Conservation (phyloP, 2,113 vertebrate genomes). For the Stigmatopora nigra region DNA sequence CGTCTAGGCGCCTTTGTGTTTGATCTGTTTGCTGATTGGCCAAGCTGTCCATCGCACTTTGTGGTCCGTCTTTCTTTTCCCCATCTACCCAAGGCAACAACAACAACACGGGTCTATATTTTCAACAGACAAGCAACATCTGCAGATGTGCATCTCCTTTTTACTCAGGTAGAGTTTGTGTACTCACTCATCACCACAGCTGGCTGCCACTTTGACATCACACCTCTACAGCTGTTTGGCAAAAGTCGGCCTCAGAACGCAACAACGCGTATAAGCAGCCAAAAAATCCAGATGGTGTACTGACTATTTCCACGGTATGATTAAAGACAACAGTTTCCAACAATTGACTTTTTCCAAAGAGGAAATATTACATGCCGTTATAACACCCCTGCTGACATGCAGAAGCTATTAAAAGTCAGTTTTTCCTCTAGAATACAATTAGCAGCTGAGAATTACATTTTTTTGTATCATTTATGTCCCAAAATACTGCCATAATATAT, state of each 20-base stretch:
- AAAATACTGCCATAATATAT: too few relatives aligned
- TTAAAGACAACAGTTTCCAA: slow-evolving; percentile 48
- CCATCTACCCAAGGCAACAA: background rate
- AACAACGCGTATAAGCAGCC: slow-evolving; percentile 7
- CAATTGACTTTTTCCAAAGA: slow-evolving; percentile 42
- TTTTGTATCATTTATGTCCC: too few relatives aligned
- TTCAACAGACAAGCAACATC: slow-evolving; percentile 43
- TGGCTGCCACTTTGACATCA: slow-evolving; percentile 50
- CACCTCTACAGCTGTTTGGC: slow-evolving; percentile 52
- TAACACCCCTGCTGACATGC: slow-evolving; percentile 20
- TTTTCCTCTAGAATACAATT: too few relatives aligned
- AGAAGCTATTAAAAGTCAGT: background rate
- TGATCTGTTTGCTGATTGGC: slow-evolving; percentile 30
- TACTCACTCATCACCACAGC: slow-evolving; percentile 49
- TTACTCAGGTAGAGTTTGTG: slow-evolving; percentile 34
- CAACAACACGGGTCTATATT: slow-evolving; percentile 28
- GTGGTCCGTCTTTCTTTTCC: slow-evolving; percentile 5
- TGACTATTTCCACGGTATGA: slow-evolving; percentile 32
- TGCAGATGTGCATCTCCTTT: slow-evolving; percentile 15
- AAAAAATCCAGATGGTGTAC: slow-evolving; percentile 41
- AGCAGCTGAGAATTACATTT: too few relatives aligned
- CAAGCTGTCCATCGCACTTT: slow-evolving; percentile 16
- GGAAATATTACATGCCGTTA: slow-evolving; percentile 16
- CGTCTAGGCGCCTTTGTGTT: slow-evolving; percentile 41
- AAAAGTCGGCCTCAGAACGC: background rate